Percentiles rank a stretch among this genome's conserved stretches.
Conservation (phyloP, 2,113 vertebrate species). For the Ovis aries region ARS-UI_Ramb_v3.0 NC_056076.1:20974001-20974500, state of each 20-base stretch:
- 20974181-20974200: not conserved
- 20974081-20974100: not conserved
- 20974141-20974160: not conserved
- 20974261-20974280: accelerated
- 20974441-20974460: not conserved
- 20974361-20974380: not conserved
- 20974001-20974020: not conserved
- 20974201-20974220: not conserved
- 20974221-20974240: not conserved
- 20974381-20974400: not conserved
- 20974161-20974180: not conserved
- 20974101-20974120: not conserved
- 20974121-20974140: not conserved
- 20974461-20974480: not conserved
- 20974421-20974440: not conserved
- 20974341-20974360: not conserved
- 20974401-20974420: not conserved
- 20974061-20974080: not conserved
- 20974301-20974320: not conserved
- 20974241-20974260: not conserved
- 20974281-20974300: not conserved
- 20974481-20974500: accelerated
- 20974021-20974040: not conserved
- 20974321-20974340: not conserved
- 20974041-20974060: not conserved